phyloP scores from a whole-genome alignment of 2,888 invertebrate genomes.

The Oscheius onirici region DNA sequence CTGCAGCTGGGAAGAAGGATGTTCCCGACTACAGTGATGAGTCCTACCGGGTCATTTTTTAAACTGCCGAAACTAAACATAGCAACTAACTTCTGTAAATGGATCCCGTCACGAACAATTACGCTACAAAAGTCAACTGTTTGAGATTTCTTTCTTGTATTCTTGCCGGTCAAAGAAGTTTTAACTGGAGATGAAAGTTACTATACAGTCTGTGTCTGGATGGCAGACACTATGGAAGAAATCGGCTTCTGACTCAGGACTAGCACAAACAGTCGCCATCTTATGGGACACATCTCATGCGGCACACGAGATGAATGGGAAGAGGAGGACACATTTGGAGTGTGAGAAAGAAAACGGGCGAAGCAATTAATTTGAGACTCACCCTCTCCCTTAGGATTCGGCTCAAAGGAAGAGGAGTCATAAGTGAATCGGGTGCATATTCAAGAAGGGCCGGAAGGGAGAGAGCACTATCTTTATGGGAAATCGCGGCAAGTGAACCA shows the following conservation, averaged over 20 bases:
- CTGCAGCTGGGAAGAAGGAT: not conserved
- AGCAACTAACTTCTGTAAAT: not conserved
- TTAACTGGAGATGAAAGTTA: not conserved
- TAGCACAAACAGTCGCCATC: not conserved
- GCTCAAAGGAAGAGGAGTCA: not conserved
- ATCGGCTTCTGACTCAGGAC: not conserved
- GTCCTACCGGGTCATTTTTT: no score
- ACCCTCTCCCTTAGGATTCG: not conserved
- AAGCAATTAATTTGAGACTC: conserved; percentile 1
- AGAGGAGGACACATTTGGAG: not conserved
- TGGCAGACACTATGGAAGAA: not conserved
- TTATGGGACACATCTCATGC: conserved; percentile 3
- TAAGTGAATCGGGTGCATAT: not conserved
- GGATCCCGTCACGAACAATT: not conserved
- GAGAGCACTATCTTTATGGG: not conserved
- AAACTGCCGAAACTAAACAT: not conserved
- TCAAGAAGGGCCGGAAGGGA: not conserved
- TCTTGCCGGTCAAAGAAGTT: not conserved
- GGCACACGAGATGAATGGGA: conserved; percentile 1
- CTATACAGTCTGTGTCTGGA: no score
- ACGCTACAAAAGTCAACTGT: not conserved
- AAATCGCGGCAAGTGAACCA: not conserved
- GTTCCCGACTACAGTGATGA: not conserved
- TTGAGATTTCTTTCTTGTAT: not conserved
- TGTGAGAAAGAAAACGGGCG: not conserved